These are phyloP conservation scores for Eupsilia transversa DNA, from an alignment of 2,888 invertebrate genomes.

Conservation along the genomic window DNA sequence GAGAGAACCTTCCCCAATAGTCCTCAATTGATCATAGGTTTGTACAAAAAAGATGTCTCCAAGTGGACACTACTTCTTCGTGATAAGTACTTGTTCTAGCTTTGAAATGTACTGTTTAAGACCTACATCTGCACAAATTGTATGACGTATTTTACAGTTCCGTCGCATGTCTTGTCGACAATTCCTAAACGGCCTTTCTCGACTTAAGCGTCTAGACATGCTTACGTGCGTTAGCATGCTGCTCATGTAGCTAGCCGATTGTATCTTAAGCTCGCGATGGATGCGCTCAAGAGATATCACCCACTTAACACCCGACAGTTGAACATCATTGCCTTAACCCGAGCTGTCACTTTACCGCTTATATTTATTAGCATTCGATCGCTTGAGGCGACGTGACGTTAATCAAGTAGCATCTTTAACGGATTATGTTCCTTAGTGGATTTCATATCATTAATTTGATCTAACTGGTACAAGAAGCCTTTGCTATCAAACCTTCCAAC, in stretches of 20 bases:
- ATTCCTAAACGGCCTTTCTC: slow-evolving; percentile 39
- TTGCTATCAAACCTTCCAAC: background rate
- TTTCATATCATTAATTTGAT: background rate
- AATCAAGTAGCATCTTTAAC: slow-evolving; percentile 27
- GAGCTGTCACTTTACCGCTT: slow-evolving; percentile 36
- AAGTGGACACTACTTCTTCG: background rate
- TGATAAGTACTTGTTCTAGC: background rate
- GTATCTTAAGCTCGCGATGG: slow-evolving; percentile 35
- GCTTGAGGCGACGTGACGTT: slow-evolving; percentile 9
- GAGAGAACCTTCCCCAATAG: background rate
- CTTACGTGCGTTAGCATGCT: slow-evolving; percentile 21
- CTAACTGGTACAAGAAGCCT: slow-evolving; percentile 19
- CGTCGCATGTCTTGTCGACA: slow-evolving; percentile 25
- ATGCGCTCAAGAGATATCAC: slow-evolving; percentile 19
- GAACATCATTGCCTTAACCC: slow-evolving; percentile 7
- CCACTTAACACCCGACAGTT: slow-evolving; percentile 42
- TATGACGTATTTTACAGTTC: background rate
- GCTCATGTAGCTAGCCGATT: slow-evolving; percentile 24
- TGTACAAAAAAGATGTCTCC: background rate
- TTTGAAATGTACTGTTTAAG: background rate
- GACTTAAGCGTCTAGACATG: slow-evolving; percentile 24
- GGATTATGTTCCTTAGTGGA: slow-evolving; percentile 10
- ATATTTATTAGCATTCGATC: slow-evolving; percentile 22
- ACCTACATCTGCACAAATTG: background rate
- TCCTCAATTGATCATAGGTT: background rate